phyloP scores from a whole-genome alignment of 2,888 invertebrate genomes.

The Melanchra persicariae region DNA sequence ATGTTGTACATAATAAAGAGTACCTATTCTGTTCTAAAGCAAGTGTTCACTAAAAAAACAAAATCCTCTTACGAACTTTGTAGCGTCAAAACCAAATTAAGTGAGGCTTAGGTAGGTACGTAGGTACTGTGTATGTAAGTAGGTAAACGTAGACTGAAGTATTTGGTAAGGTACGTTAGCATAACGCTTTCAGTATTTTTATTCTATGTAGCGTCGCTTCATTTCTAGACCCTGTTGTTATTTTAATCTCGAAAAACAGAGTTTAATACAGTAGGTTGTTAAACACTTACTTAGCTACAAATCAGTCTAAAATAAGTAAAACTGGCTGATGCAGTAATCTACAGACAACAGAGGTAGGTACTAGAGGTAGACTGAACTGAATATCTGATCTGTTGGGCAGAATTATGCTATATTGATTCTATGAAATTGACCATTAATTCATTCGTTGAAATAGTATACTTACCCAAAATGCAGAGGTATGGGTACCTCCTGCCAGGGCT shows the following conservation, averaged over 20 bases:
- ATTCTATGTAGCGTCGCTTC: neutral
- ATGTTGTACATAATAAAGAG: too few species aligned
- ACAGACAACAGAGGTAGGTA: neutral
- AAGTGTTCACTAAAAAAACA: conserved; percentile 28
- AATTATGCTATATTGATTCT: too few species aligned
- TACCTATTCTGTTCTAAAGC: too few species aligned
- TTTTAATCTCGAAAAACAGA: neutral
- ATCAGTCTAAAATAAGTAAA: neutral
- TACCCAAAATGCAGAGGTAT: too few species aligned
- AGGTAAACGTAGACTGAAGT: conserved; percentile 2
- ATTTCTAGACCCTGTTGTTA: conserved; percentile 6
- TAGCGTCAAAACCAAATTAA: conserved; percentile 30
- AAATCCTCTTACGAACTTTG: conserved; percentile 6
- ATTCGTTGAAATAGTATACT: too few species aligned
- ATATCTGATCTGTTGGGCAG: too few species aligned
- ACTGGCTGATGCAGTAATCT: neutral
- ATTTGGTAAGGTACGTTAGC: conserved; percentile 23
- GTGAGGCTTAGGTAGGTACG: neutral
- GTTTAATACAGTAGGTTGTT: too few species aligned
- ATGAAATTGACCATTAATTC: too few species aligned
- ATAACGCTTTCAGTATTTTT: conserved; percentile 20
- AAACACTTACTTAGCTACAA: neutral
- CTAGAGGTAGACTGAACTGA: too few species aligned
- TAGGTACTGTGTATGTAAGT: conserved; percentile 24
- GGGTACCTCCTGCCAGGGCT: too few species aligned